Evolutionary conservation across 30 jellyfish, hydroid and myxozoan species (phyloP).

Genomic region (Hydra vulgaris): DNA sequence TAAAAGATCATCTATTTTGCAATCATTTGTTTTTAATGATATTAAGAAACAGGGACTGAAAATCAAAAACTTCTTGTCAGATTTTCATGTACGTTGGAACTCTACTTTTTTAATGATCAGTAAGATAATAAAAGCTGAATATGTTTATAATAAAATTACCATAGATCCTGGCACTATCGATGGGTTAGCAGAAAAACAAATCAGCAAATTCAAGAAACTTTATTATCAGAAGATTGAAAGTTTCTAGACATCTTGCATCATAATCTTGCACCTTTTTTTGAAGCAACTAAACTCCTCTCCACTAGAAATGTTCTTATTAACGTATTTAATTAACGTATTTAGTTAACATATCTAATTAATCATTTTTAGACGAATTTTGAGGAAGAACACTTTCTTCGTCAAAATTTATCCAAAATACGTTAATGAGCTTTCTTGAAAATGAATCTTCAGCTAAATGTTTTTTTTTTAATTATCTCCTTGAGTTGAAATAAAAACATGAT

Average conservation of each 20-base stretch:
- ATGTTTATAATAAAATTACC: no score
- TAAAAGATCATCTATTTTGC: not conserved
- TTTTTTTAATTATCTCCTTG: not conserved
- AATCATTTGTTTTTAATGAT: not conserved
- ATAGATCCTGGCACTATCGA: no score
- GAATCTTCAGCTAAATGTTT: no score
- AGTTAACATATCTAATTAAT: no score
- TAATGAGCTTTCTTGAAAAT: not conserved
- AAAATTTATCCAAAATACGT: not conserved
- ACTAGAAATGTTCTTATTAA: not conserved
- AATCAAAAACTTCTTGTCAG: not conserved
- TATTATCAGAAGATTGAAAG: no score
- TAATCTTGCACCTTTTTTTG: not conserved
- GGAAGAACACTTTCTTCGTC: not conserved
- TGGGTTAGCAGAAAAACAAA: no score
- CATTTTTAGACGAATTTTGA: no score
- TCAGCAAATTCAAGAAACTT: no score
- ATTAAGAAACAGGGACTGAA: not conserved
- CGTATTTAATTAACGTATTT: no score
- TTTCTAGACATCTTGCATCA: no score
- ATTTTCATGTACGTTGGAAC: not conserved
- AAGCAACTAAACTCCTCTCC: not conserved
- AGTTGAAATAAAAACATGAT: not conserved
- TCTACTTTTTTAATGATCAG: not conserved
- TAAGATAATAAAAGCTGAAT: not conserved